Conservation (phyloP, 2,888 invertebrate genomes). For the Automeris io region DNA sequence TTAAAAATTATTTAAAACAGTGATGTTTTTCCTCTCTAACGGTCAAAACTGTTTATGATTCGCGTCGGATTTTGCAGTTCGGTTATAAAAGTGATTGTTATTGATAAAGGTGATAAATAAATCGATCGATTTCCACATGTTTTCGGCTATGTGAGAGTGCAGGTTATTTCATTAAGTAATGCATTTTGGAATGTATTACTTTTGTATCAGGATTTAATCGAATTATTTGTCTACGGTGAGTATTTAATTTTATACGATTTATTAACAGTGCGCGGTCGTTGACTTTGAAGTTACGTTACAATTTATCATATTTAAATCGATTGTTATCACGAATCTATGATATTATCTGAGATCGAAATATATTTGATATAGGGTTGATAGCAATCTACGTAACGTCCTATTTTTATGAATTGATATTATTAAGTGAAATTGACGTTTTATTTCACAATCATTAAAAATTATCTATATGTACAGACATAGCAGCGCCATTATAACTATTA, state of each 20-base stretch:
- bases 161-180: conserved; percentile 49
- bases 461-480: not conserved
- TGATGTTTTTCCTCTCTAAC: conserved; percentile 18
- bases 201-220: conserved; percentile 49
- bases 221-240: conserved; percentile 62
- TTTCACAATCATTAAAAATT: not conserved
- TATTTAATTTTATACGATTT: conserved; percentile 21
- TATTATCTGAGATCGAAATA: not conserved
- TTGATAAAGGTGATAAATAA: conserved; percentile 41
- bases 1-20: conserved; percentile 20
- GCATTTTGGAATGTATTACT: conserved; percentile 45
- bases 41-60: not conserved
- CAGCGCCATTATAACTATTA: not conserved
- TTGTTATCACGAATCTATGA: conserved; percentile 1
- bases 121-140: conserved; percentile 43
- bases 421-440: not conserved
- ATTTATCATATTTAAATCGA: conserved; percentile 11
- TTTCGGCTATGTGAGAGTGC: conserved; percentile 23
- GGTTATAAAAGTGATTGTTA: conserved; percentile 9
- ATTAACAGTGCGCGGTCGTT: conserved; percentile 29
- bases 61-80: not conserved
- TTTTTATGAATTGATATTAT: not conserved
- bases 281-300: conserved; percentile 35
- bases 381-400: not conserved
- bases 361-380: not conserved